A percentile compares a stretch with the other conserved stretches of the same genome.
These are phyloP conservation scores for Vidua macroura DNA, from an alignment of 2,113 vertebrate genomes.

Conservation along the genomic window DNA sequence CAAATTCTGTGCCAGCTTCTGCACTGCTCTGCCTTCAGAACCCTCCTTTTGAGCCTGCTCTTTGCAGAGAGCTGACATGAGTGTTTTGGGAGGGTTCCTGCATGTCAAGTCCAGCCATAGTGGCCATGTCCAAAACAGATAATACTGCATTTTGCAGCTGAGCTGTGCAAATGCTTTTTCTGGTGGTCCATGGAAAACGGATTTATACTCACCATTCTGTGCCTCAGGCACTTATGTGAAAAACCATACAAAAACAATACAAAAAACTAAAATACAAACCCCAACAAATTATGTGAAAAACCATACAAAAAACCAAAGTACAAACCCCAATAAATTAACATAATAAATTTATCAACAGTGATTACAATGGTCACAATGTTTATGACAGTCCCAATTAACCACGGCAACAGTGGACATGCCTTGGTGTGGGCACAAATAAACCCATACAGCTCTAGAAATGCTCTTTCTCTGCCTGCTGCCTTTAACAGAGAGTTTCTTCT, in stretches of 20 bases:
- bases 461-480: neutral
- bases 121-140: neutral
- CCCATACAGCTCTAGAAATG: neutral
- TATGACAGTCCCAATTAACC: neutral
- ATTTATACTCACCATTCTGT: neutral
- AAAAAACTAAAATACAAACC: neutral
- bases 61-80: neutral
- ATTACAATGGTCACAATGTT: neutral
- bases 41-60: neutral
- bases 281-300: neutral
- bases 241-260: neutral
- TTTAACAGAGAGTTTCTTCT: neutral
- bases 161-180: neutral
- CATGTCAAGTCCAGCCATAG: too few species aligned
- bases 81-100: neutral
- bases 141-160: neutral
- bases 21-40: neutral
- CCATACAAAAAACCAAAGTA: neutral
- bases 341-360: neutral
- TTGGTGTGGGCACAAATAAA: neutral
- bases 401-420: neutral
- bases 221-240: neutral
- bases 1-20: neutral
- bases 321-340: neutral
- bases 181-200: neutral